Percentiles rank a stretch among this genome's conserved stretches.
Conservation (phyloP, 2,113 vertebrate species). For the Zosterops pallidus region DNA sequence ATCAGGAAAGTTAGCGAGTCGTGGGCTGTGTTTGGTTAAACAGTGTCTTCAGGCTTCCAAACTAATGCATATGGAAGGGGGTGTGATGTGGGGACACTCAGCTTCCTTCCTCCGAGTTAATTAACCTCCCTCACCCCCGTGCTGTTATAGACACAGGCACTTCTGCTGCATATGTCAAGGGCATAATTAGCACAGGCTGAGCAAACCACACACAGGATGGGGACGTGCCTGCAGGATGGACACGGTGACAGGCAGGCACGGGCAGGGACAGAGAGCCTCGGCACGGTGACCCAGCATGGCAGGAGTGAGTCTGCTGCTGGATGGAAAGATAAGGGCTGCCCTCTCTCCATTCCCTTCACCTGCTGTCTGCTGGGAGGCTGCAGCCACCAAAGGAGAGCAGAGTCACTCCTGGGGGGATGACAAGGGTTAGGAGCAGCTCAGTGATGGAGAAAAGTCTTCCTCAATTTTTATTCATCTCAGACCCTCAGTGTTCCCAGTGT, state of each 20-base stretch:
- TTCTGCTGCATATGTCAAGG: slow-evolving; percentile 59
- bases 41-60: slow-evolving; percentile 38
- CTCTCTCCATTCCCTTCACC: background rate
- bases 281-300: background rate
- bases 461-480: background rate
- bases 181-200: slow-evolving; percentile 71
- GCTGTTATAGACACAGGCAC: slow-evolving; percentile 63
- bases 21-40: slow-evolving; percentile 33
- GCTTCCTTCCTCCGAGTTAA: slow-evolving; percentile 72
- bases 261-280: background rate
- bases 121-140: slow-evolving; percentile 75
- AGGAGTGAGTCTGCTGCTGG: background rate
- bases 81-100: slow-evolving; percentile 49
- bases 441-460: background rate
- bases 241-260: background rate
- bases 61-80: slow-evolving; percentile 58
- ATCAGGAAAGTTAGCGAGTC: background rate
- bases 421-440: background rate
- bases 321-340: background rate
- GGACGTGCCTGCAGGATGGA: background rate
- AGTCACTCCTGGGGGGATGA: background rate
- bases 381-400: background rate
- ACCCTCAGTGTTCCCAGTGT: background rate
- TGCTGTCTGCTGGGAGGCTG: background rate
- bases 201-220: slow-evolving; percentile 35